These are phyloP conservation scores for Sakesphorus luctuosus DNA, from an alignment of 2,113 vertebrate species.

Conservation along the genomic window DNA sequence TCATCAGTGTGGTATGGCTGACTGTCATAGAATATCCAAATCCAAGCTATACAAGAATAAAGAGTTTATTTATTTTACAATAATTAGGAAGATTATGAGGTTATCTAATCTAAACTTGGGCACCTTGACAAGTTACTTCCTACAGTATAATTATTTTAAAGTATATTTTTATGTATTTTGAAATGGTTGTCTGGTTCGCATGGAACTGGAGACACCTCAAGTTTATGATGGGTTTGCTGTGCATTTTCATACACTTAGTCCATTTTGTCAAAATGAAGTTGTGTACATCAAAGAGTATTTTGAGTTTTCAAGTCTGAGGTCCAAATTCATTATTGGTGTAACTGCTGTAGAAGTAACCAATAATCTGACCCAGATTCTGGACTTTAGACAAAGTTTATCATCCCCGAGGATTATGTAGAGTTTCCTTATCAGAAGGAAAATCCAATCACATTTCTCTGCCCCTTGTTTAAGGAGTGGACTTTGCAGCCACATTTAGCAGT, in stretches of 20 bases:
- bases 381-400: conserved; percentile 62
- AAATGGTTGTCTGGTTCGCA: background rate
- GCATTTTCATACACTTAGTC: background rate
- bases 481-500: conserved; percentile 19
- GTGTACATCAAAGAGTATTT: background rate
- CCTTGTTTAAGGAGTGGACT: conserved; percentile 3
- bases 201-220: background rate
- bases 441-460: background rate
- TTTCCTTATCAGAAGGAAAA: conserved; percentile 40
- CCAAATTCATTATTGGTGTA: background rate
- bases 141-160: background rate
- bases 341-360: background rate
- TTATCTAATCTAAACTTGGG: background rate
- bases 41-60: background rate
- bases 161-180: background rate
- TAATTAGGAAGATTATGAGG: background rate
- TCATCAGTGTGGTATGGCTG: background rate
- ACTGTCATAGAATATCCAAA: background rate
- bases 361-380: conserved; percentile 32
- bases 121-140: background rate
- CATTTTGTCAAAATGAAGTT: background rate
- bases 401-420: background rate
- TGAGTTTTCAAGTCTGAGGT: conserved; percentile 34
- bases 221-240: background rate
- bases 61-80: background rate